These are phyloP conservation scores for Helicoverpa zea DNA, from an alignment of 1,140 invertebrate genomes.

Conservation along the genomic window DNA sequence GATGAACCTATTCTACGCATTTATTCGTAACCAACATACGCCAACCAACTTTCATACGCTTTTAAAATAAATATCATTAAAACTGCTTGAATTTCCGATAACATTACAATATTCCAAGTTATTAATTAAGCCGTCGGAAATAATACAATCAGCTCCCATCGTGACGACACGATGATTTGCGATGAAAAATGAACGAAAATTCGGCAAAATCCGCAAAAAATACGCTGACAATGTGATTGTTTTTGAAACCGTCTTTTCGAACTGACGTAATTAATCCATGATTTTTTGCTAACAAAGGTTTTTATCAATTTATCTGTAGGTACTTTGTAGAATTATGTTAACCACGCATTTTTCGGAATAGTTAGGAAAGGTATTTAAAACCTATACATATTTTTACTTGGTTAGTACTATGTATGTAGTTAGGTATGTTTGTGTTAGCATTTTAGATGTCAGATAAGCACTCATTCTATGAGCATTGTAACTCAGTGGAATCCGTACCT, in stretches of 20 bases:
- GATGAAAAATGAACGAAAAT: conserved; percentile 3
- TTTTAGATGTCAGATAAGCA: too few relatives aligned
- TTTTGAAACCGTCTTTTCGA: not conserved
- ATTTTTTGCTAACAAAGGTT: not conserved
- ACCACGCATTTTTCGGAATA: not conserved
- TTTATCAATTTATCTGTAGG: not conserved
- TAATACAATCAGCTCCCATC: not conserved
- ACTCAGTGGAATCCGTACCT: too few relatives aligned
- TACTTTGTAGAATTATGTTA: not conserved
- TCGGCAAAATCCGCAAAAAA: not conserved
- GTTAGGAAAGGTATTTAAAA: not conserved
- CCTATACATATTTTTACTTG: too few relatives aligned
- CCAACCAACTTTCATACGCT: too few relatives aligned
- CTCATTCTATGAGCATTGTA: too few relatives aligned
- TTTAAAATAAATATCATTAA: too few relatives aligned
- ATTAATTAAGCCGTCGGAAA: not conserved
- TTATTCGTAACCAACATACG: too few relatives aligned
- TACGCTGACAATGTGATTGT: not conserved
- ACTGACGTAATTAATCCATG: not conserved
- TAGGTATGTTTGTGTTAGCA: too few relatives aligned
- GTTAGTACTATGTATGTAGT: too few relatives aligned
- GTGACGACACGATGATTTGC: not conserved
- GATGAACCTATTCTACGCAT: too few relatives aligned
- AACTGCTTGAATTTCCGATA: not conserved
- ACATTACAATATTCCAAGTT: not conserved